A percentile compares a stretch with the other conserved stretches of the same genome.
phyloP scores from a whole-genome alignment of 2,797 vertebrate species.

The Echiichthys vipera region DNA sequence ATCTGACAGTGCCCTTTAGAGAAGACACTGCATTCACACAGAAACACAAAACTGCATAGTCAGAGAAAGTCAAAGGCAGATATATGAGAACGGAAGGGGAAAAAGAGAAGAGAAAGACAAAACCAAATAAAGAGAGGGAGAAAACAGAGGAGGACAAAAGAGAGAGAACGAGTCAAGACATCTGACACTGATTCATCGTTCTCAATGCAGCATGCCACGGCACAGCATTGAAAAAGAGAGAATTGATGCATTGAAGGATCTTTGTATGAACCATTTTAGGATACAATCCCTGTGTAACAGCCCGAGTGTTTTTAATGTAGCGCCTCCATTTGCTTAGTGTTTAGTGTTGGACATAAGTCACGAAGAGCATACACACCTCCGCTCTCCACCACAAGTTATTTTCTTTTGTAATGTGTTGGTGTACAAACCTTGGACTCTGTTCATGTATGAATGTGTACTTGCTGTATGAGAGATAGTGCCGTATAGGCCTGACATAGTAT shows the following conservation, averaged over 20 bases:
- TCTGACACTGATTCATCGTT: slow-evolving; percentile 33
- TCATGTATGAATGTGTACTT: too few species aligned
- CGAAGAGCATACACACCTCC: too few species aligned
- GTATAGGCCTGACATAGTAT: too few species aligned
- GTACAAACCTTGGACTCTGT: too few species aligned
- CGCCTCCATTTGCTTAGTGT: too few species aligned
- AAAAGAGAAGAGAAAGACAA: slow-evolving; percentile 53
- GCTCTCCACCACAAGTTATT: too few species aligned
- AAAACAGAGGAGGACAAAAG: neutral
- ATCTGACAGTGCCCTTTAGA: slow-evolving; percentile 48
- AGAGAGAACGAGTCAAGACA: slow-evolving; percentile 24
- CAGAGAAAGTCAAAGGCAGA: slow-evolving; percentile 58
- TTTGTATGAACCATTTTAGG: slow-evolving; percentile 14
- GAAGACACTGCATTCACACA: slow-evolving; percentile 50
- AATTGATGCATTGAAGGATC: slow-evolving; percentile 6
- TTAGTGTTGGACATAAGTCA: too few species aligned
- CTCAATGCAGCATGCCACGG: slow-evolving; percentile 18
- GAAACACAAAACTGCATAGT: slow-evolving; percentile 59
- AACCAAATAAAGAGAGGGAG: slow-evolving; percentile 35
- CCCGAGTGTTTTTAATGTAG: too few species aligned
- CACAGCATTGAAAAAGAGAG: slow-evolving; percentile 13
- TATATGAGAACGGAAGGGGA: slow-evolving; percentile 55
- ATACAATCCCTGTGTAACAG: neutral
- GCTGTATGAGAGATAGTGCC: too few species aligned
- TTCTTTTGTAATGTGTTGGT: too few species aligned